phyloP scores from a whole-genome alignment of 30 jellyfish, hydroid and myxozoan species.

The Morbakka virulenta region DNA sequence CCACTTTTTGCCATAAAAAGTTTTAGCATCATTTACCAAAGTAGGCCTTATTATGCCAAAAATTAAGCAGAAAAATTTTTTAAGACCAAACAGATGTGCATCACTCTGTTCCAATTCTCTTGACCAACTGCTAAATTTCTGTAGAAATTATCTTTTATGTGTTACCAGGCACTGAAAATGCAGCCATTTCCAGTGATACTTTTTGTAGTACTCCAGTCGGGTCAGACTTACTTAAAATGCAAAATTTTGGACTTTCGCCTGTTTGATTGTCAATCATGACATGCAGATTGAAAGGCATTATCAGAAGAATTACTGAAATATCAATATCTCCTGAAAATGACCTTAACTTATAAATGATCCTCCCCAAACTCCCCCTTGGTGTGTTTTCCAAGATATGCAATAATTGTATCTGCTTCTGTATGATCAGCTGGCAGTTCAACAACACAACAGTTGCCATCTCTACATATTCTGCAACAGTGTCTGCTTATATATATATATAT shows the following conservation, averaged over 20 bases:
- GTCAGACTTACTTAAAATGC: conserved; percentile 14
- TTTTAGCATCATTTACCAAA: too few species aligned
- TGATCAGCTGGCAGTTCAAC: not conserved
- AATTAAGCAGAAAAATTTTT: too few species aligned
- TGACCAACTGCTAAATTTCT: too few species aligned
- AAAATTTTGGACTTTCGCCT: conserved; percentile 16
- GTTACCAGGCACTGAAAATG: too few species aligned
- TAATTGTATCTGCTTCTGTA: conserved; percentile 6
- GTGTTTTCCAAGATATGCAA: conserved; percentile 26
- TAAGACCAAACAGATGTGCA: too few species aligned
- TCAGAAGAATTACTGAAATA: conserved; percentile 30
- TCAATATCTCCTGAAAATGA: conserved; percentile 40
- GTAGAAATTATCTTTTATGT: too few species aligned
- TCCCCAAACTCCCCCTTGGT: conserved; percentile 15
- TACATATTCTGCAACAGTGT: not conserved
- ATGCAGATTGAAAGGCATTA: conserved; percentile 12
- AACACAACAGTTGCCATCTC: not conserved
- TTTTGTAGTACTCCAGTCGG: conserved; percentile 22
- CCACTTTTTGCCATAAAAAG: too few species aligned
- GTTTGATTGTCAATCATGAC: conserved; percentile 29
- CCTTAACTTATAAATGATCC: conserved; percentile 18
- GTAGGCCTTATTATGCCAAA: too few species aligned
- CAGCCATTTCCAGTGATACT: conserved; percentile 34
- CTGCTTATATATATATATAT: too few species aligned
- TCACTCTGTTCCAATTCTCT: too few species aligned